Base-by-base conservation (phyloP, 2,888 invertebrate species). In the Brassicogethes aeneus region DNA sequence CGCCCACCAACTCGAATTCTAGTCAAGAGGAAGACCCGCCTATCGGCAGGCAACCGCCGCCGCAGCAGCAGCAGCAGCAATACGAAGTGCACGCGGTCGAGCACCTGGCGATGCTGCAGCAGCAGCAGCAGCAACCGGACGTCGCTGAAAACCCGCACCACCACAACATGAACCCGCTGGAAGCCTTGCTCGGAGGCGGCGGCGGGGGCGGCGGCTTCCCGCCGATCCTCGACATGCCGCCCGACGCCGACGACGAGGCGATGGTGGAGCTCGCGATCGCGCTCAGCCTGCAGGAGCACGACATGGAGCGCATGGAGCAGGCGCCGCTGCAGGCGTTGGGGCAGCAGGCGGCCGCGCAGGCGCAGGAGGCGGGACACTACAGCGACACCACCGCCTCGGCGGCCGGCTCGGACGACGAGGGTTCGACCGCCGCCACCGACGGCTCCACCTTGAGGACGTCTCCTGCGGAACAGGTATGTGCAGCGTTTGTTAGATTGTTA, bases 241-340 rank as follows among this genome's bases (percentile, higher is more conserved):
- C 90, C n/a, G 93, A 93, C 65, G 91, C 92, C 1, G 94, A 95
- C 60, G 95, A 96, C 65, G 95, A 95, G 66, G 87, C 94, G 0
- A 94, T 96, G 82, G 91, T 96, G 44, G 94, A 95, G 66, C 75
- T 96, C 48, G 96, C 95, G 2, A 94, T 96, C 48, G 95, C 95
- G 0, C 72, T 96, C 1, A 95, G 94, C 53, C 73, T 96, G 16
- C 91, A 95, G 62, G 86, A 87, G 53, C 85, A 86, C 54, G 82
- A 82, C 47, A 71, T 72, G 29, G 61, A 10, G n/a, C n/a, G n/a
- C n/a, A n/a, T n/a, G n/a, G n/a, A n/a, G n/a, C n/a, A n/a, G n/a
- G n/a, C n/a, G n/a, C n/a, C n/a, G n/a, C n/a, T n/a, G n/a, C n/a
- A n/a, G n/a, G n/a, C n/a, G n/a, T n/a, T n/a, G n/a, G n/a, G n/a